Conservation (phyloP, 2,797 vertebrate genomes). For the Pampus argenteus region DNA sequence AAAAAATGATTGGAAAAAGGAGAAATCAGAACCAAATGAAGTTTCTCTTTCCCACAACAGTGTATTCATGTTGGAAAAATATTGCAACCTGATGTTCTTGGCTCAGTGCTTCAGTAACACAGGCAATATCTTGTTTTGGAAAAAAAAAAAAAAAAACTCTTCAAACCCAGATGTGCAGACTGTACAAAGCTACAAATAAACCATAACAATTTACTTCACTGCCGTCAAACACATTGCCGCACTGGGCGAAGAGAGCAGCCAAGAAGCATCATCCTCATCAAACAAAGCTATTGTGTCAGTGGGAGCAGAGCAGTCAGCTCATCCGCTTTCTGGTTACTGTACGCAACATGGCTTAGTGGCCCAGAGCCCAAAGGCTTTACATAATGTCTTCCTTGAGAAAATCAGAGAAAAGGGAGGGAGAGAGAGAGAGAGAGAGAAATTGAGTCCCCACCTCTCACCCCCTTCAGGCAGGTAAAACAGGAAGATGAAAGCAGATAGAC, state of each 20-base stretch:
- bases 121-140: constrained; percentile 51
- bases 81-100: constrained; percentile 57
- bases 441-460: constrained; percentile 6
- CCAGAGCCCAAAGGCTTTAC: constrained; percentile 40
- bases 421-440: constrained; percentile 1
- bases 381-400: constrained; percentile 49
- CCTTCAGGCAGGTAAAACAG: constrained; percentile 28
- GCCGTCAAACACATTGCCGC: constrained; percentile 28
- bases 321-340: constrained; percentile 43
- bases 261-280: constrained; percentile 47
- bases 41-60: constrained; percentile 15
- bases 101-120: constrained; percentile 19
- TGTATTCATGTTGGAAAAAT: constrained; percentile 40
- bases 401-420: constrained; percentile 9
- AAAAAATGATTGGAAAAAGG: constrained; percentile 10
- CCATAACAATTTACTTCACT: constrained; percentile 62
- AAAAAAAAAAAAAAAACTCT: constrained; percentile 31
- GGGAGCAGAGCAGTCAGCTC: constrained; percentile 42
- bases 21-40: constrained; percentile 39
- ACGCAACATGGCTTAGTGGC: constrained; percentile 43
- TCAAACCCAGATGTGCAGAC: constrained; percentile 58
- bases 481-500: constrained; percentile 43
- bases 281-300: constrained; percentile 47
- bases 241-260: constrained; percentile 36
- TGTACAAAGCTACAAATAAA: constrained; percentile 56